Evolutionary conservation across 2,888 invertebrate species (phyloP), one percentile per base, ranked within the genome.

Genomic region (Dysmachus trigonus): DNA sequence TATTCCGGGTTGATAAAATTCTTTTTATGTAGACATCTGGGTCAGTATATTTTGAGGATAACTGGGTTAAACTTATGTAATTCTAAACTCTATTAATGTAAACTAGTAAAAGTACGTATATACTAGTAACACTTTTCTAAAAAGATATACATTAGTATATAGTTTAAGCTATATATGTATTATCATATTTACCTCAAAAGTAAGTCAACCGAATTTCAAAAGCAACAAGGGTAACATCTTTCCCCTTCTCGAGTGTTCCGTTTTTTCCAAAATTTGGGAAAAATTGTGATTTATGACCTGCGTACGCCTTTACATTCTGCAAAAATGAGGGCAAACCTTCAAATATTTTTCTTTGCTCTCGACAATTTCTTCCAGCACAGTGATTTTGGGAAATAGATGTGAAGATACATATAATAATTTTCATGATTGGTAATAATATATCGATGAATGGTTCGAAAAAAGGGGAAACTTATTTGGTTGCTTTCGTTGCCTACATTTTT

Each of bases 271-370:
- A 83, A 83, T 38, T 83, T 27, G n/a, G 72, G 41, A 72, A 47
- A 83, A 83, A 72, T 72, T 72, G 72, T 83, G 83, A 83, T 83
- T 83, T 83, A 83, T 83, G 83, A 83, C 15, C n/a, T 30, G 72
- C 83, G 72, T 30, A 38, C 22, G 38, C 27, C 41, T 72, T 10
- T 38, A 13, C 18, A 18, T 27, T 22, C 18, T 41, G 30, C 6
- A 27, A 72, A 83, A 83, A 72, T 72, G 38, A 83, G 83, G 83
- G 83, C 83, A 72, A 83, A 72, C 30, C 38, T 22, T 83, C 38
- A 71, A 83, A 83, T 83, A 83, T 83, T 83, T 71, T 83, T 31
- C 38, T 22, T 15, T 41, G 53, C n/a, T 83, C 27, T 72, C 41
- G 10, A 33, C 13, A 38, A 83, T 83, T 83, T 72, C 41, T 85